phyloP scores from a whole-genome alignment of 2,888 invertebrate species.

The Melolontha melolontha region DNA sequence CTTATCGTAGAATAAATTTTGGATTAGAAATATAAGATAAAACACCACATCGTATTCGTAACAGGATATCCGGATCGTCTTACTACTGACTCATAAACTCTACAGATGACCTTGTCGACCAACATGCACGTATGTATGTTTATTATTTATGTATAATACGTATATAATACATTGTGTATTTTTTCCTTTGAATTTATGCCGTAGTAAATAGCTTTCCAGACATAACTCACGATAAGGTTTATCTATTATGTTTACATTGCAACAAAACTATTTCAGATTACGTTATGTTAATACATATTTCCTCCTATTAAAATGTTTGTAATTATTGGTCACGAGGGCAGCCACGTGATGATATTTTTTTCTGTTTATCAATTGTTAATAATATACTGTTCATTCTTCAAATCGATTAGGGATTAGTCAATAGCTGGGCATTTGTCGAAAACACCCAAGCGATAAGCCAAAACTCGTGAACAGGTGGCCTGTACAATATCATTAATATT shows the following conservation, averaged over 20 bases:
- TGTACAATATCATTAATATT: conserved; percentile 11
- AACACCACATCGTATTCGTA: neutral
- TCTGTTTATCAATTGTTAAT: neutral
- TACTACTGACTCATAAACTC: conserved; percentile 11
- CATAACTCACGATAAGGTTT: conserved; percentile 24
- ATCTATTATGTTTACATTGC: conserved; percentile 32
- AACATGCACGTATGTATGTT: conserved; percentile 1
- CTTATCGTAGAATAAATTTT: conserved; percentile 1
- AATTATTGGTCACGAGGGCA: conserved; percentile 10
- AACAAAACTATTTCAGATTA: conserved; percentile 27
- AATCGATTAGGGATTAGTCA: conserved; percentile 6
- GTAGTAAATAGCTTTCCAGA: conserved; percentile 24
- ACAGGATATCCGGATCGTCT: conserved; percentile 17
- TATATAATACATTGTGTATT: no score
- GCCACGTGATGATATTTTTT: neutral
- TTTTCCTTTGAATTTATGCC: conserved; percentile 7
- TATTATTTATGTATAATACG: no score
- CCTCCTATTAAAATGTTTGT: conserved; percentile 14
- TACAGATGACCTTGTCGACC: conserved; percentile 23
- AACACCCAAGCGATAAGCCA: conserved; percentile 5
- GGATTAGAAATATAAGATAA: conserved; percentile 16
- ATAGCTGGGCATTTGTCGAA: conserved; percentile 1
- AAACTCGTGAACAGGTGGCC: neutral
- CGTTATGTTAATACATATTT: conserved; percentile 31
- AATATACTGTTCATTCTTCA: neutral